Evolutionary conservation across 2,113 vertebrate species (phyloP), one percentile per base, ranked within the genome.

Genomic region (Tenrec ecaudatus): DNA sequence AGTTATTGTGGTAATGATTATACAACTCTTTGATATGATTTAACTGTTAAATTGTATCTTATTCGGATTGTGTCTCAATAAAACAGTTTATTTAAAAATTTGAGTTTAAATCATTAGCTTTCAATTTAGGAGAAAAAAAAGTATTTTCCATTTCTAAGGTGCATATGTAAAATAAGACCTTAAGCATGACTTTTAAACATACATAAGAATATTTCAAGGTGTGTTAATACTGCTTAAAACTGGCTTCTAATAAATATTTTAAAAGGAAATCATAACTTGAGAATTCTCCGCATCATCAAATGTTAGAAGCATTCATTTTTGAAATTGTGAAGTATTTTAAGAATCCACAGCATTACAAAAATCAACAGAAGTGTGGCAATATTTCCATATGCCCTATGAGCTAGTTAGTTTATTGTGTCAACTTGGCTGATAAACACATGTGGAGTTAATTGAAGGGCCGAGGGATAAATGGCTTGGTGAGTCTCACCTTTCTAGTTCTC

Each of bases 81-180:
- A 47, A 5, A 47, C 43, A 47, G 43, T 10, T 5, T 47, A 47
- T 47, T 47, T 47, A 47, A 43, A 11, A 53, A 33, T 36, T 77
- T 90, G 36, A 64, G 20, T 73, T 90, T 89, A 53, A 60, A 25
- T 47, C 9, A n/a, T 60, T 60, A 38, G 36, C 43, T 81, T 60
- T 20, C 8, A 47, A 53, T 43, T 84, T n/a, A 82, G 85, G n/a
- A 85, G 11, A 17, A 84, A 69, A 71, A 66, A 1, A 36, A 36
- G 20, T 68, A 80, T 73, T 73, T 31, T 88, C 11, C 16, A 79
- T 15, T 53, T 10, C 38, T 93, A 94, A 92, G 81, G 68, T 43
- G 5, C 7, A 29, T 27, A 81, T 20, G 17, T 94, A 80, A 83
- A 79, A 82, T 43, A 66, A 53, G 66, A 68, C 40, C 15, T 58